Conservation (phyloP, 2,113 vertebrate species). For the Natator depressus region DNA sequence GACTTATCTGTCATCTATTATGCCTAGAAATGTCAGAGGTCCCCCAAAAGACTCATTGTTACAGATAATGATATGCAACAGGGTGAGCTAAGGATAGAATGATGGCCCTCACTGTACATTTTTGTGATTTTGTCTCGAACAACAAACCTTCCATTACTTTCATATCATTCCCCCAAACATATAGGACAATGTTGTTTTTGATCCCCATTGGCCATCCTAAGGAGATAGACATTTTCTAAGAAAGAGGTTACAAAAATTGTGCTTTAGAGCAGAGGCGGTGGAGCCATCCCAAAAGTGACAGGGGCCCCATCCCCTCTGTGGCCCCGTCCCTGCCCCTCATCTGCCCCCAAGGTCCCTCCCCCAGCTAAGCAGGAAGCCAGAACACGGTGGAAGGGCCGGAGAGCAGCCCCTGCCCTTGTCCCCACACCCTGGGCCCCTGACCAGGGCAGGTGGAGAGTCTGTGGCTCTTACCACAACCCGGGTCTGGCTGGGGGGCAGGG, state of each 20-base stretch:
- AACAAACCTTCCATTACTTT: not conserved
- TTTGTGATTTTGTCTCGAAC: not conserved
- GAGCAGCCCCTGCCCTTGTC: too few relatives aligned
- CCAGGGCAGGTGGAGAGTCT: too few relatives aligned
- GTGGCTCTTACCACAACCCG: too few relatives aligned
- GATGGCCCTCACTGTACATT: not conserved
- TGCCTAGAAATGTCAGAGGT: not conserved
- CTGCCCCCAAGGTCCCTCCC: too few relatives aligned
- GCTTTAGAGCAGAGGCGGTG: not conserved
- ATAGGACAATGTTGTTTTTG: not conserved
- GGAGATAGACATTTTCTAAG: slow-evolving; percentile 60
- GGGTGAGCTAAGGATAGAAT: not conserved
- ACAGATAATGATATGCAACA: not conserved
- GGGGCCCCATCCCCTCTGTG: too few relatives aligned
- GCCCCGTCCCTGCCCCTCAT: too few relatives aligned
- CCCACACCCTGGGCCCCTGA: too few relatives aligned
- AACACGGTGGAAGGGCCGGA: too few relatives aligned
- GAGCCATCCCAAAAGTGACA: too few relatives aligned
- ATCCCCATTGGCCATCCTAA: slow-evolving; percentile 59
- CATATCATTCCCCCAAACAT: not conserved
- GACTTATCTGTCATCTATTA: accelerated
- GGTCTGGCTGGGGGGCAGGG: too few relatives aligned
- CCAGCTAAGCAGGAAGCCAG: too few relatives aligned
- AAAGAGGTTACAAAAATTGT: slow-evolving; percentile 73
- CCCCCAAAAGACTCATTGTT: not conserved